Evolutionary conservation across 2,888 invertebrate genomes (phyloP).

Genomic region (Cyclophora punctaria): DNA sequence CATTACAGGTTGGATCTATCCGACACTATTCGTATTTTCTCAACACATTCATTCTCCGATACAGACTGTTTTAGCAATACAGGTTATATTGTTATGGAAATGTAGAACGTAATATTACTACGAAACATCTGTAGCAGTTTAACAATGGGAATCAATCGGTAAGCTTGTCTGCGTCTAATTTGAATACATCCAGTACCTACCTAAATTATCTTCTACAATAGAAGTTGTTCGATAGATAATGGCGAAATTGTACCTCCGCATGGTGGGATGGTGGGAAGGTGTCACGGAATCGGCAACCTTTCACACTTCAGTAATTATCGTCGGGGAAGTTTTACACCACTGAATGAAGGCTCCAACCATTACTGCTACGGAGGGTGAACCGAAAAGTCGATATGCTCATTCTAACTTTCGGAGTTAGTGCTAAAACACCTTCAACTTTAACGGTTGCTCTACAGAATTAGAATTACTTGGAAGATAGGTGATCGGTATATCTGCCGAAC

Average conservation of each 20-base stretch:
- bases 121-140: too few relatives aligned
- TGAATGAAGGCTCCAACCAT: conserved; percentile 42
- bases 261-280: conserved; percentile 10
- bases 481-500: conserved; percentile 8
- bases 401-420: conserved; percentile 34
- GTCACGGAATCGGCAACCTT: conserved; percentile 42
- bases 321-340: conserved; percentile 52
- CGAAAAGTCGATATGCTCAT: conserved; percentile 34
- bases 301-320: conserved; percentile 62
- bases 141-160: conserved; percentile 1
- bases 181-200: conserved; percentile 14
- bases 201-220: conserved; percentile 28
- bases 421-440: conserved; percentile 31
- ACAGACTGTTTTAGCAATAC: too few relatives aligned
- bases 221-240: conserved; percentile 34
- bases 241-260: neutral
- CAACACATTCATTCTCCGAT: too few relatives aligned
- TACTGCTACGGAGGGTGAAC: conserved; percentile 38
- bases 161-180: neutral
- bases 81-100: too few relatives aligned
- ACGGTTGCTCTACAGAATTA: conserved; percentile 26
- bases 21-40: too few relatives aligned
- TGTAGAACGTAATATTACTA: too few relatives aligned
- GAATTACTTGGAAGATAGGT: conserved; percentile 19
- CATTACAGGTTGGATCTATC: too few relatives aligned